Evolutionary conservation across 2,888 invertebrate genomes (phyloP).

Genomic region (Arrhopalites spinosus): DNA sequence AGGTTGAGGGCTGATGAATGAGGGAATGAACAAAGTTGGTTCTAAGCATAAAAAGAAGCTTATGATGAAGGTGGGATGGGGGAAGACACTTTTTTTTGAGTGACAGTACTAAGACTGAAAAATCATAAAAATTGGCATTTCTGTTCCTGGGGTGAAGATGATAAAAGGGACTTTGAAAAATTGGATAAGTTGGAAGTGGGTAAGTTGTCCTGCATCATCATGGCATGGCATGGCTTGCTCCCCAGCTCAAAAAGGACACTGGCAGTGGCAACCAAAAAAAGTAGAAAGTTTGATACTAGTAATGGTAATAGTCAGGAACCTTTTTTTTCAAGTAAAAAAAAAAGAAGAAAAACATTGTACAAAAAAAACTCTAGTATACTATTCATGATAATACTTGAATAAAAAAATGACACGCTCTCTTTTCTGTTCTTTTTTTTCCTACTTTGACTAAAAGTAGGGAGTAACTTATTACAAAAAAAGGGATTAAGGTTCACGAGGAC

Average conservation of each 20-base stretch:
- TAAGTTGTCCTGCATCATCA: slow-evolving; percentile 4
- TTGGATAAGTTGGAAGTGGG: slow-evolving; percentile 45
- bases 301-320: too few relatives aligned
- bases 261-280: too few relatives aligned
- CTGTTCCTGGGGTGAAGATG: slow-evolving; percentile 39
- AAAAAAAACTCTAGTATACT: neutral
- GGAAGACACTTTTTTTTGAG: slow-evolving; percentile 39
- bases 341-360: too few relatives aligned
- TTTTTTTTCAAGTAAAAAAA: too few relatives aligned
- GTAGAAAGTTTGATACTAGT: too few relatives aligned
- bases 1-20: slow-evolving; percentile 31
- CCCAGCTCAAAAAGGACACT: too few relatives aligned
- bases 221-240: too few relatives aligned
- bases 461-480: neutral
- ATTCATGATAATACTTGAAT: neutral
- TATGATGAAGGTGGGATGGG: slow-evolving; percentile 40
- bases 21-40: slow-evolving; percentile 46
- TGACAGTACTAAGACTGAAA: slow-evolving; percentile 54
- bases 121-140: slow-evolving; percentile 53
- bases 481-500: neutral
- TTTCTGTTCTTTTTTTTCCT: neutral
- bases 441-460: slow-evolving; percentile 17
- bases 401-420: slow-evolving; percentile 15
- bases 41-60: slow-evolving; percentile 24
- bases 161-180: slow-evolving; percentile 55